Evolutionary conservation across 2,888 invertebrate species (phyloP), one percentile per base, ranked within the genome.

Genomic region (Trypoxylon attenuatum): DNA sequence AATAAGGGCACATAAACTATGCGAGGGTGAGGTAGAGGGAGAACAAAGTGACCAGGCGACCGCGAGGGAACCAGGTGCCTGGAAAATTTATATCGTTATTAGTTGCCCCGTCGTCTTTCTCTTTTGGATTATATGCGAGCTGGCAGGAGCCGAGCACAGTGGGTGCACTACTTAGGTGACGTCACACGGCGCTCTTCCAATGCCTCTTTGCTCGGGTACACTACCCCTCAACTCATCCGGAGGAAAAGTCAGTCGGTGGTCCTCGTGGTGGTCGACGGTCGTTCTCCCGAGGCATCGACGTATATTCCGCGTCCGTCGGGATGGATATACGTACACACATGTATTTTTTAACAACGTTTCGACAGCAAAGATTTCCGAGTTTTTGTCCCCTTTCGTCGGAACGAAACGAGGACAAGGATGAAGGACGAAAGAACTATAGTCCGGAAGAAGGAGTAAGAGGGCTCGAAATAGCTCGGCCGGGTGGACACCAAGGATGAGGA

Each of bases 261-360:
- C n/a, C n/a, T n/a, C n/a, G n/a, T n/a, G n/a, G n/a, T n/a, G n/a
- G n/a, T n/a, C n/a, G n/a, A n/a, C n/a, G n/a, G n/a, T 52, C 42
- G 27, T 27, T 18, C 10, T 55, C 46, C 56, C 56, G 65, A 51
- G n/a, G 53, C 68, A 71, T 74, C 62, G 73, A 68, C 58, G 59
- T 64, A 75, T 72, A 47, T 70, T 58, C 47, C 55, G 52, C 70
- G 55, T 56, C 65, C 68, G 64, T 49, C 52, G 76, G 65, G n/a
- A n/a, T n/a, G n/a, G n/a, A n/a, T n/a, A n/a, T n/a, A n/a, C n/a
- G n/a, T n/a, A n/a, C n/a, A n/a, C n/a, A 71, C 73, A 68, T 75
- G 76, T 73, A 72, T 76, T 76, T 75, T 76, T 77, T 76, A 73
- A 76, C 76, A 77, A 77, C 73, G 69, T 73, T 76, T 73, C 69